These are phyloP conservation scores for Metopia argyrocephala DNA, from an alignment of 2,888 invertebrate genomes.

Conservation along the genomic window DNA sequence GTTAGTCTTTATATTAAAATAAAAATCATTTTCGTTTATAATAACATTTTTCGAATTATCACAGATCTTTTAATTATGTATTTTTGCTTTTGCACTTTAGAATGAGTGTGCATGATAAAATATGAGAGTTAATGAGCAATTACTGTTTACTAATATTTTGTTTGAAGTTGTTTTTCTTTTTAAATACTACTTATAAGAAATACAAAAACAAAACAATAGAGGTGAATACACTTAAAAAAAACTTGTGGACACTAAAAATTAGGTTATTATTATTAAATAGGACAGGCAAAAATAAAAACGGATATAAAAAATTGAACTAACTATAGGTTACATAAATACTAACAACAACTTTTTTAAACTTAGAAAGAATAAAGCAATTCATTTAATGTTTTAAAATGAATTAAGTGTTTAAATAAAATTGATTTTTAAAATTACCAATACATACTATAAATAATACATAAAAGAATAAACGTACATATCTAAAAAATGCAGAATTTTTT, in stretches of 20 bases:
- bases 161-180: not conserved
- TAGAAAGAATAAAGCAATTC: too few species aligned
- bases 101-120: not conserved
- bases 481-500: conserved; percentile 42
- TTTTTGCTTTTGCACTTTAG: not conserved
- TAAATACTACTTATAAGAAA: not conserved
- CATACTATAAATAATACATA: conserved; percentile 5
- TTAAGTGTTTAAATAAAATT: too few species aligned
- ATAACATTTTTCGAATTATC: conserved; percentile 38
- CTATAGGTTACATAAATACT: too few species aligned
- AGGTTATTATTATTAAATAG: too few species aligned
- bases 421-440: conserved; percentile 1
- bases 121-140: not conserved
- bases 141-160: not conserved
- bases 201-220: not conserved
- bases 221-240: not conserved
- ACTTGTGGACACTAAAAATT: not conserved
- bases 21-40: not conserved
- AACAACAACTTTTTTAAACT: too few species aligned
- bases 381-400: too few species aligned
- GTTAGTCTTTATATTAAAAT: not conserved
- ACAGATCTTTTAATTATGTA: conserved; percentile 43
- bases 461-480: conserved; percentile 17
- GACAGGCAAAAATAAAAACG: not conserved
- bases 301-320: not conserved